These are phyloP conservation scores for Callyntrura guangdongensis DNA, from an alignment of 2,888 invertebrate genomes.

Conservation along the genomic window DNA sequence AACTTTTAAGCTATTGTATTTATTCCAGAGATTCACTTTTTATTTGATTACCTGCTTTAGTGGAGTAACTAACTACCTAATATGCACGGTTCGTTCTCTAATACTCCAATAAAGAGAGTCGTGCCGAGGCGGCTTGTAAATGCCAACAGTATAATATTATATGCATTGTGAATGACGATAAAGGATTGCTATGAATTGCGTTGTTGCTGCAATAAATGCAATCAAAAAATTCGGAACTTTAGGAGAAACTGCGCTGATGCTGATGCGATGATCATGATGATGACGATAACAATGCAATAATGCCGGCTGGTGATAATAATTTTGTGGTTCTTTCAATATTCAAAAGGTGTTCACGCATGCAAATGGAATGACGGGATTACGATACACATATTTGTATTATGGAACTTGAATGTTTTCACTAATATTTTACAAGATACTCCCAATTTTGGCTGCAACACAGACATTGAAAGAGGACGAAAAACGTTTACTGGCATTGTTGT, in stretches of 20 bases:
- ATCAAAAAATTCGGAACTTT: slow-evolving; percentile 1
- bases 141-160: background rate
- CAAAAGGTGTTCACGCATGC: slow-evolving; percentile 40
- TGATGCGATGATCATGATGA: background rate
- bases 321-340: slow-evolving; percentile 33
- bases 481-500: background rate
- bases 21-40: slow-evolving; percentile 61
- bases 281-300: background rate
- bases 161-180: background rate
- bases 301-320: slow-evolving; percentile 25
- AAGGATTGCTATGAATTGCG: slow-evolving; percentile 1
- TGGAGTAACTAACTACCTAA: slow-evolving; percentile 51
- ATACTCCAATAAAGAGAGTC: slow-evolving; percentile 26
- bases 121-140: slow-evolving; percentile 1
- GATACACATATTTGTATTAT: background rate
- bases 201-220: background rate
- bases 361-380: background rate
- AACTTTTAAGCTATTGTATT: slow-evolving; percentile 47
- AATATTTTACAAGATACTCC: background rate
- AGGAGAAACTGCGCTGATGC: background rate
- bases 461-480: background rate
- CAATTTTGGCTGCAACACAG: background rate
- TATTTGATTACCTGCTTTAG: slow-evolving; percentile 66
- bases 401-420: background rate
- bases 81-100: slow-evolving; percentile 22